Evolutionary conservation across 37 sponge, comb jelly and placozoan species (phyloP).

Genomic region (Ephydatia muelleri): DNA sequence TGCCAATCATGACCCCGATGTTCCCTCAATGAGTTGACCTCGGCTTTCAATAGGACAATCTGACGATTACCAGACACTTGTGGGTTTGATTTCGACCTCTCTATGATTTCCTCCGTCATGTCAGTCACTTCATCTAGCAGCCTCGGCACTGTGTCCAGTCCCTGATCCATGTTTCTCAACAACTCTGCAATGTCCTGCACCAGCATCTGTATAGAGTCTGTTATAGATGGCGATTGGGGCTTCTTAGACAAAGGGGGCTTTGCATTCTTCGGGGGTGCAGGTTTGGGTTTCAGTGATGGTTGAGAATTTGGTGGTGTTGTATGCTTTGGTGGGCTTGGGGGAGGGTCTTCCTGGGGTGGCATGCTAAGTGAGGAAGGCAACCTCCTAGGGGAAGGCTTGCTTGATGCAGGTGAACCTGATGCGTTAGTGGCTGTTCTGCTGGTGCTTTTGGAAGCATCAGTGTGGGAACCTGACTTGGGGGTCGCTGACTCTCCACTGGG

Average conservation of each 20-base stretch:
- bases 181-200: constrained; percentile 14
- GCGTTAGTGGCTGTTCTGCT: not conserved
- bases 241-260: constrained; percentile 32
- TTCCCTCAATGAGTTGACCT: constrained; percentile 21
- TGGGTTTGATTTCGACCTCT: not conserved
- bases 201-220: constrained; percentile 18
- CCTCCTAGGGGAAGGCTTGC: constrained; percentile 16
- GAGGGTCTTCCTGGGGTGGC: not conserved
- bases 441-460: not conserved
- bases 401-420: not conserved
- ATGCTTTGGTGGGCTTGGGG: constrained; percentile 13
- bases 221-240: not conserved
- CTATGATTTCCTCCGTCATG: constrained; percentile 5
- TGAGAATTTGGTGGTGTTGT: constrained; percentile 1
- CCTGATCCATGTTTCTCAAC: not conserved
- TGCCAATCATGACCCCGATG: constrained; percentile 24
- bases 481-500: not conserved
- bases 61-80: not conserved
- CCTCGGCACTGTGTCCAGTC: constrained; percentile 4
- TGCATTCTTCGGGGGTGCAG: constrained; percentile 16
- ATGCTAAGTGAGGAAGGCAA: not conserved
- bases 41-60: constrained; percentile 5
- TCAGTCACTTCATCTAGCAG: constrained; percentile 18
- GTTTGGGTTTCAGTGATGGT: constrained; percentile 13
- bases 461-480: not conserved